Conservation (phyloP, 2,888 invertebrate species). For the Alentia gelatinosa region DNA sequence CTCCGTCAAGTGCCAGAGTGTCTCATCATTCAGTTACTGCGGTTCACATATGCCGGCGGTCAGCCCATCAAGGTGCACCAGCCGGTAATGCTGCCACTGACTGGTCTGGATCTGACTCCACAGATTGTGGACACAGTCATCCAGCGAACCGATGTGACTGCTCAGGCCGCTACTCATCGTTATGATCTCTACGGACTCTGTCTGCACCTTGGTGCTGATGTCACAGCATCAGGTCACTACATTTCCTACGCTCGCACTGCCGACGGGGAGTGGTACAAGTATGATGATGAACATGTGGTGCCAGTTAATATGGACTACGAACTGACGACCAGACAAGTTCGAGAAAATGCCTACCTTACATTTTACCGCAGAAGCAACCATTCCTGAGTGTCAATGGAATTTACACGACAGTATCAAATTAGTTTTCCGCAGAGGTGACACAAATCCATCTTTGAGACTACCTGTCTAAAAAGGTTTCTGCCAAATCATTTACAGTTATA, state of each 20-base stretch:
- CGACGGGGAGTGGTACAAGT: constrained; percentile 74
- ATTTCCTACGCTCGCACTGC: constrained; percentile 71
- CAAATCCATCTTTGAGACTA: no score
- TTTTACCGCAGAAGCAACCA: constrained; percentile 69
- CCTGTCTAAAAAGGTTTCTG: no score
- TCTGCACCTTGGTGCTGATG: constrained; percentile 75
- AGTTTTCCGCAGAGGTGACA: no score
- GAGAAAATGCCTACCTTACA: constrained; percentile 78
- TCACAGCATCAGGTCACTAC: constrained; percentile 77
- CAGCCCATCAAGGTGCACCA: constrained; percentile 70
- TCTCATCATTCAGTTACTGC: constrained; percentile 77
- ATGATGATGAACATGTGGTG: constrained; percentile 76
- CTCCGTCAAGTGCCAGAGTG: constrained; percentile 78
- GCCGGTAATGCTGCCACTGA: constrained; percentile 74
- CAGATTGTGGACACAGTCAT: constrained; percentile 76
- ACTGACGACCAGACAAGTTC: constrained; percentile 72
- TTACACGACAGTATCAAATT: no score
- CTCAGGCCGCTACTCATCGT: constrained; percentile 56
- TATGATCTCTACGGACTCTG: constrained; percentile 77
- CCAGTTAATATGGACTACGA: constrained; percentile 78
- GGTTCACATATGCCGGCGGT: constrained; percentile 73
- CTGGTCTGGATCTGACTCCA: constrained; percentile 71
- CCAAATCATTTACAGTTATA: no score
- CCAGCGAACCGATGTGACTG: constrained; percentile 70
- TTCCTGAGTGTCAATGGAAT: not conserved